Conservation (phyloP, 2,888 invertebrate genomes). For the Mythimna ferrago region DNA sequence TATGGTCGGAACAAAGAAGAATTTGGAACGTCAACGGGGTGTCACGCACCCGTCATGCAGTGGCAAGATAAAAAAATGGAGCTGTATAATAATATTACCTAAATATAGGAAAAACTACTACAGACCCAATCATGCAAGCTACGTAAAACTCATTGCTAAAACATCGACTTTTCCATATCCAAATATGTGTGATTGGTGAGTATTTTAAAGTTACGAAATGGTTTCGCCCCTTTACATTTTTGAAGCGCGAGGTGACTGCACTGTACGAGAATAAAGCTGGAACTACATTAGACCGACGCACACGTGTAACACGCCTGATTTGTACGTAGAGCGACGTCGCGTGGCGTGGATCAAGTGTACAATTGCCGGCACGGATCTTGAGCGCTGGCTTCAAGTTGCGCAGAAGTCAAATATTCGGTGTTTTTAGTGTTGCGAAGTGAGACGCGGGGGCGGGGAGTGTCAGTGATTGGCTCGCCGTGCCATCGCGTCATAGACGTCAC, state of each 20-base stretch:
- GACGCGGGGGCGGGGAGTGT: too few relatives aligned
- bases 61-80: constrained; percentile 40
- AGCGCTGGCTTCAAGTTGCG: too few relatives aligned
- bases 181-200: constrained; percentile 74
- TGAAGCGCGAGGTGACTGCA: not conserved
- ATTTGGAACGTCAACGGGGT: constrained; percentile 31
- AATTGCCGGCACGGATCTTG: too few relatives aligned
- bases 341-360: too few relatives aligned
- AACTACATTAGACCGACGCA: too few relatives aligned
- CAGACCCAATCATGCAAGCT: constrained; percentile 20
- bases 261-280: not conserved
- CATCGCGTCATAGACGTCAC: too few relatives aligned
- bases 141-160: not conserved
- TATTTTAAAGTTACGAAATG: not conserved
- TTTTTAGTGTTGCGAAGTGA: too few relatives aligned
- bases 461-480: too few relatives aligned
- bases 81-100: constrained; percentile 35
- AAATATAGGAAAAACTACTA: constrained; percentile 15
- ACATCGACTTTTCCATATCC: constrained; percentile 8
- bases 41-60: constrained; percentile 30
- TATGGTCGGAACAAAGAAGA: constrained; percentile 49
- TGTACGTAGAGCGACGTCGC: too few relatives aligned
- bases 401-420: too few relatives aligned
- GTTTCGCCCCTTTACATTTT: not conserved
- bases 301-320: too few relatives aligned